Evolutionary conservation across 2,797 vertebrate genomes (phyloP).

Genomic region (Megaceryle alcyon): DNA sequence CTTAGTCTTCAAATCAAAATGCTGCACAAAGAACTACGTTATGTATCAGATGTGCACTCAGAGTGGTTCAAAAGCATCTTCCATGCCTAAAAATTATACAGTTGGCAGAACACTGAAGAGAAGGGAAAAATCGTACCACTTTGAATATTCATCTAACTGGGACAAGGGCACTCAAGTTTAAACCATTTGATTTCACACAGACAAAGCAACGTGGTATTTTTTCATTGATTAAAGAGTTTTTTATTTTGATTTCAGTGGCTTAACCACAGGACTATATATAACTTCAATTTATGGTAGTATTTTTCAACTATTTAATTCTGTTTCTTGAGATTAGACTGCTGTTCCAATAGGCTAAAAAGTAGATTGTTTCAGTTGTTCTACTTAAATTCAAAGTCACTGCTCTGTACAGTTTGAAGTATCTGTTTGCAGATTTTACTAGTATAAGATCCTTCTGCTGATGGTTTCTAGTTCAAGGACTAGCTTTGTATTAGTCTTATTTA

Average conservation of each 20-base stretch:
- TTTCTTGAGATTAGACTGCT: neutral
- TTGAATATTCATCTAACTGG: neutral
- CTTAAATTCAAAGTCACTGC: neutral
- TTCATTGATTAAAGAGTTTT: conserved; percentile 16
- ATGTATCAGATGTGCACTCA: neutral
- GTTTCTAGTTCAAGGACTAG: conserved; percentile 27
- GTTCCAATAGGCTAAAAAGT: neutral
- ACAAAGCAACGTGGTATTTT: neutral
- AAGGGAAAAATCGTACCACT: neutral
- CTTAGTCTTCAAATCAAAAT: conserved; percentile 31
- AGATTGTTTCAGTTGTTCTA: conserved; percentile 4
- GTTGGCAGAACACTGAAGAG: neutral
- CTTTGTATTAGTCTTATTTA: conserved; percentile 44
- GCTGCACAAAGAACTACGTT: conserved; percentile 3
- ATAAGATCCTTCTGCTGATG: neutral
- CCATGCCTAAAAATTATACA: neutral
- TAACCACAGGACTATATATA: conserved; percentile 11
- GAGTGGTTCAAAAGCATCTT: conserved; percentile 25
- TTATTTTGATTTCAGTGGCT: conserved; percentile 9
- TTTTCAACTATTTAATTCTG: neutral
- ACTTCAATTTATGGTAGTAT: neutral
- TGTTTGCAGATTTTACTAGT: neutral
- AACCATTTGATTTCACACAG: neutral
- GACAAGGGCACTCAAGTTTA: neutral
- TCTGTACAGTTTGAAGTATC: conserved; percentile 25